phyloP scores from a whole-genome alignment of 2,113 vertebrate species.

The Microtus montanus region DNA sequence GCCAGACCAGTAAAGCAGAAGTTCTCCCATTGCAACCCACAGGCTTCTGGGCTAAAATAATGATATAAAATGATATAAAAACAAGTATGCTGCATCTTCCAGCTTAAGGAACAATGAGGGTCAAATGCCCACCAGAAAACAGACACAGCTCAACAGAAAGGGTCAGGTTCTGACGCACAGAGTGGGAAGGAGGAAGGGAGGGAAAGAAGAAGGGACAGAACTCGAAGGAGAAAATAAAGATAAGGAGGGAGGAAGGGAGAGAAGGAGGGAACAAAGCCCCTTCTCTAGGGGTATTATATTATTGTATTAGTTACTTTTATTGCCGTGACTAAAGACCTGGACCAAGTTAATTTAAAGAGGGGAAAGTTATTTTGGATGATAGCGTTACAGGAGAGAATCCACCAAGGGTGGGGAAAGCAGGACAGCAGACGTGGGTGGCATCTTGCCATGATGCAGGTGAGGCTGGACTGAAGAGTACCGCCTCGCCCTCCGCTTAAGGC shows the following conservation, averaged over 20 bases:
- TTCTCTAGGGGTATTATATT: neutral
- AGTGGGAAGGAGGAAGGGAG: neutral
- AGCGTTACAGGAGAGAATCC: neutral
- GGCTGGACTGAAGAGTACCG: neutral
- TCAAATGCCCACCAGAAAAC: neutral
- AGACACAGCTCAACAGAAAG: neutral
- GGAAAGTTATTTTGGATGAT: neutral
- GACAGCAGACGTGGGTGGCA: neutral
- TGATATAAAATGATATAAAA: neutral
- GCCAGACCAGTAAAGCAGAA: neutral
- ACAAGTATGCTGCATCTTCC: neutral
- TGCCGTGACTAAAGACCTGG: neutral
- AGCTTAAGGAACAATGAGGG: neutral
- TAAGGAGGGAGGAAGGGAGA: neutral
- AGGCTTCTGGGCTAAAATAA: neutral
- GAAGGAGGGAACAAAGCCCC: neutral
- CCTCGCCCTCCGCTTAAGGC: constrained; percentile 17
- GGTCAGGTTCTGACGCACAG: neutral
- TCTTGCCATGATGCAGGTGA: neutral
- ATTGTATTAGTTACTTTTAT: neutral
- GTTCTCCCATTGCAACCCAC: neutral
- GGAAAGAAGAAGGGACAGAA: neutral
- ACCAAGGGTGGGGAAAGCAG: neutral
- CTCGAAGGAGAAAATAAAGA: neutral
- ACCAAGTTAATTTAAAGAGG: neutral